A percentile compares a stretch with the other conserved stretches of the same genome.
Conservation (phyloP, 2,113 vertebrate species). For the Gymnarchus niloticus region DNA sequence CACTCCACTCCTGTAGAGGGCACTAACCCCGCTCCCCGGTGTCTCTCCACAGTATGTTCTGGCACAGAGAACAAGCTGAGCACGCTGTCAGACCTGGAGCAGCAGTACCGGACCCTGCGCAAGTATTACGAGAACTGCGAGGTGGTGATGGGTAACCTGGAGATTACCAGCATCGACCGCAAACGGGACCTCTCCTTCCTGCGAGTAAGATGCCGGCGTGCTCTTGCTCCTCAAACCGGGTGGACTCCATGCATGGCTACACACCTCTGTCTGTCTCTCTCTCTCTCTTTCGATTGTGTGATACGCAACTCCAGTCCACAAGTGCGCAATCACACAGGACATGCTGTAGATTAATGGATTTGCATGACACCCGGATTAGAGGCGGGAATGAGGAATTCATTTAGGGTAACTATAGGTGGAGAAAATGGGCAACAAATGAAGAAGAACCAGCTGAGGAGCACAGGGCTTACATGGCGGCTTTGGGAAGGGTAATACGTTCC, state of each 20-base stretch:
- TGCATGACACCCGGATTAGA: background rate
- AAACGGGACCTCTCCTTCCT: conserved; percentile 93
- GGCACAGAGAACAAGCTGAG: conserved; percentile 97
- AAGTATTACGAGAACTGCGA: conserved; percentile 97
- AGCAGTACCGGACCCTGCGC: conserved; percentile 88
- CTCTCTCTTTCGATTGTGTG: background rate
- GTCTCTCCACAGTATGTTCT: conserved; percentile 74
- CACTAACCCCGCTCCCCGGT: background rate
- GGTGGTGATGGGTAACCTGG: conserved; percentile 96
- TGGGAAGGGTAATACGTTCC: background rate
- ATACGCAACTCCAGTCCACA: background rate
- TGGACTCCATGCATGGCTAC: too few relatives aligned
- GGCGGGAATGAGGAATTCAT: background rate
- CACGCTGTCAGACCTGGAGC: conserved; percentile 91
- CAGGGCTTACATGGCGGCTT: background rate
- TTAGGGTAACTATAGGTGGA: background rate
- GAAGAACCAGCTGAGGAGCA: background rate
- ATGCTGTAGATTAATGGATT: background rate
- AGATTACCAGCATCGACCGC: conserved; percentile 95
- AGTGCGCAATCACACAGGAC: background rate
- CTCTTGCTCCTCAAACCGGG: background rate
- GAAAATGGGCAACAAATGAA: background rate
- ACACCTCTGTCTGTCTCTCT: background rate
- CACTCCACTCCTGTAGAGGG: background rate
- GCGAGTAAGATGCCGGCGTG: conserved; percentile 64